A percentile compares a stretch with the other conserved stretches of the same genome.
Conservation (phyloP, 2,113 vertebrate genomes). For the Prinia subflava region DNA sequence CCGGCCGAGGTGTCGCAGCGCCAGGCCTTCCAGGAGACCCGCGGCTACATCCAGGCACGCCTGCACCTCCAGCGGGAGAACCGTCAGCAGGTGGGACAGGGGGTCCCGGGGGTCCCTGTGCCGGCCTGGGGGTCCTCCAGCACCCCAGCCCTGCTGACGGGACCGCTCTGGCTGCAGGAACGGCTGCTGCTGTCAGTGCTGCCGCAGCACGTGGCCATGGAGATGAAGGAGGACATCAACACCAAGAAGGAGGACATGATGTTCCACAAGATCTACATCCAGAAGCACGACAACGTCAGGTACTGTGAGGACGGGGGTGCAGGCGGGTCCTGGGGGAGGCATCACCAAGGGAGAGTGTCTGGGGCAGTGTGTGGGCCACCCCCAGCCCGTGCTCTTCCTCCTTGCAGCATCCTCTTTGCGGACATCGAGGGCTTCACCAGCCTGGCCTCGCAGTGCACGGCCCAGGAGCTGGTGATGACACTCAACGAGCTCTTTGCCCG, state of each 20-base stretch:
- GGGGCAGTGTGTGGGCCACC: accelerated
- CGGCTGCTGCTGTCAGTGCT: constrained; percentile 93
- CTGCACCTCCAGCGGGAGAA: constrained; percentile 94
- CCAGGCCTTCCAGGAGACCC: constrained; percentile 95
- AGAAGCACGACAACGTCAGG: constrained; percentile 98
- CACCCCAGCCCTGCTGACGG: accelerated
- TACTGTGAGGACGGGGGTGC: neutral
- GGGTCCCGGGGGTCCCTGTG: neutral
- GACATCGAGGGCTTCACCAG: constrained; percentile 97
- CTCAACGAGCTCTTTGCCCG: constrained; percentile 95
- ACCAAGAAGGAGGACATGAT: constrained; percentile 98
- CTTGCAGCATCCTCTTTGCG: constrained; percentile 89
- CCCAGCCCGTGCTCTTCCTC: neutral
- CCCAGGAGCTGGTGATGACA: constrained; percentile 96
- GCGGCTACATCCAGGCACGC: constrained; percentile 93
- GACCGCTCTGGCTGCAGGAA: constrained; percentile 72
- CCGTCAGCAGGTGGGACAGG: constrained; percentile 85
- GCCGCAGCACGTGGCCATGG: constrained; percentile 96
- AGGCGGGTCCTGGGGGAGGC: no score
- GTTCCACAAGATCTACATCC: constrained; percentile 99
- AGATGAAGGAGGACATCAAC: constrained; percentile 99
- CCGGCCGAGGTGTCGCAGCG: constrained; percentile 95
- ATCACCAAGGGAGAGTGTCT: no score
- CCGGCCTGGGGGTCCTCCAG: neutral
- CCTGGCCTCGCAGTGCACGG: constrained; percentile 93